Percentiles rank a stretch among this genome's conserved stretches.
Conservation (phyloP, 2,888 invertebrate species). For the Rutpela maculata region DNA sequence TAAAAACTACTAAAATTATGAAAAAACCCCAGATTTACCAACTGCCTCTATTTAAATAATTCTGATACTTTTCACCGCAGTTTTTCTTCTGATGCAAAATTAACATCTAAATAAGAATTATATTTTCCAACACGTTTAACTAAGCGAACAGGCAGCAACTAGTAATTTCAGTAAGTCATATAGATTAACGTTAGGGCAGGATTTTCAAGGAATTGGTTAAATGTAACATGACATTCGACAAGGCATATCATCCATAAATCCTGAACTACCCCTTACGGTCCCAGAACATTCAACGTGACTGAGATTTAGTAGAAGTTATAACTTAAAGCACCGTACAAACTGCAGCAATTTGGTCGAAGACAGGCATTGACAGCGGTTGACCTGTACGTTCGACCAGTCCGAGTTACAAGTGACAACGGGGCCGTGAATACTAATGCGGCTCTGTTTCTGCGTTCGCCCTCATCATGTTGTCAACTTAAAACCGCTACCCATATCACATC, state of each 20-base stretch:
- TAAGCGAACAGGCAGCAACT: no score
- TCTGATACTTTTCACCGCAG: no score
- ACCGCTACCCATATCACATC: slow-evolving; percentile 64
- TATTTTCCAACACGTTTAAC: no score
- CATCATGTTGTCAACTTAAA: slow-evolving; percentile 67
- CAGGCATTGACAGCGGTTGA: slow-evolving; percentile 71
- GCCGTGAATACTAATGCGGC: slow-evolving; percentile 70
- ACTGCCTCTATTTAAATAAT: no score
- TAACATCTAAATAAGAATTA: no score
- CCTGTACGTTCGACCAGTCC: slow-evolving; percentile 65
- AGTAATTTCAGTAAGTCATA: no score
- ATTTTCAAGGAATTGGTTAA: neutral
- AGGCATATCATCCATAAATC: slow-evolving; percentile 15
- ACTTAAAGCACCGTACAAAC: slow-evolving; percentile 59
- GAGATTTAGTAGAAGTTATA: slow-evolving; percentile 54
- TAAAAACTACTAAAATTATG: no score
- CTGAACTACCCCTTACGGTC: slow-evolving; percentile 11
- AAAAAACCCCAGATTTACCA: no score
- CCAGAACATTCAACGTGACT: slow-evolving; percentile 45
- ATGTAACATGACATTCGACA: slow-evolving; percentile 4
- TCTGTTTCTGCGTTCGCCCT: slow-evolving; percentile 57
- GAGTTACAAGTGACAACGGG: slow-evolving; percentile 65
- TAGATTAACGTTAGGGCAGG: neutral
- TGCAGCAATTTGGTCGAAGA: slow-evolving; percentile 63
- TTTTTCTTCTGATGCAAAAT: no score